Conservation (phyloP, 2,797 vertebrate species). For the Lagorchestes hirsutus region DNA sequence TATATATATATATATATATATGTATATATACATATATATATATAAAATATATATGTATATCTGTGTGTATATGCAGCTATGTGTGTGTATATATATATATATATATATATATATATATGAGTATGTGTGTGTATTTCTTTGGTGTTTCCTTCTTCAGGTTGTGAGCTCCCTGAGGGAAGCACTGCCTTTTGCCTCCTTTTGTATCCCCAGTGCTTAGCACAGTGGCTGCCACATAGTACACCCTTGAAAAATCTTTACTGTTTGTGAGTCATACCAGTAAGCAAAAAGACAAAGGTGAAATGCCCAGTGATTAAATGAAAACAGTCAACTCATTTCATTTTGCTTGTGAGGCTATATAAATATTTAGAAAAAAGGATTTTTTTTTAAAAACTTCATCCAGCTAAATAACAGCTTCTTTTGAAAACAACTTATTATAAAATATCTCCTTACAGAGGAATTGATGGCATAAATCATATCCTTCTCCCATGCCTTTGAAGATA, state of each 20-base stretch:
- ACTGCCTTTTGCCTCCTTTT: background rate
- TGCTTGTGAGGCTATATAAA: background rate
- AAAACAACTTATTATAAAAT: background rate
- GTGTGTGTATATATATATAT: too few relatives aligned
- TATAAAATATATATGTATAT: too few relatives aligned
- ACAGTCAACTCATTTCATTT: background rate
- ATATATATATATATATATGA: too few relatives aligned
- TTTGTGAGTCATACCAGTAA: background rate
- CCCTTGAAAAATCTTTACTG: background rate
- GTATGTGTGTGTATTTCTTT: background rate
- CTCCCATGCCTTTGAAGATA: background rate
- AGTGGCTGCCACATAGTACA: background rate
- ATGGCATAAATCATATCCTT: background rate
- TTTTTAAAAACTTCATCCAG: too few relatives aligned
- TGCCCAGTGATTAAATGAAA: background rate
- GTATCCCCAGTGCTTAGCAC: background rate
- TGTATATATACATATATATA: too few relatives aligned
- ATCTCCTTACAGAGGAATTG: background rate
- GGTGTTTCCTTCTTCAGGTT: background rate
- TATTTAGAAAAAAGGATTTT: background rate
- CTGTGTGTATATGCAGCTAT: too few relatives aligned
- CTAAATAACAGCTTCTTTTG: background rate
- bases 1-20: too few relatives aligned
- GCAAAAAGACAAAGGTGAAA: background rate
- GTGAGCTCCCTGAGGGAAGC: background rate